These are phyloP conservation scores for Atethmia centrago DNA, from an alignment of 2,888 invertebrate genomes.

Conservation along the genomic window DNA sequence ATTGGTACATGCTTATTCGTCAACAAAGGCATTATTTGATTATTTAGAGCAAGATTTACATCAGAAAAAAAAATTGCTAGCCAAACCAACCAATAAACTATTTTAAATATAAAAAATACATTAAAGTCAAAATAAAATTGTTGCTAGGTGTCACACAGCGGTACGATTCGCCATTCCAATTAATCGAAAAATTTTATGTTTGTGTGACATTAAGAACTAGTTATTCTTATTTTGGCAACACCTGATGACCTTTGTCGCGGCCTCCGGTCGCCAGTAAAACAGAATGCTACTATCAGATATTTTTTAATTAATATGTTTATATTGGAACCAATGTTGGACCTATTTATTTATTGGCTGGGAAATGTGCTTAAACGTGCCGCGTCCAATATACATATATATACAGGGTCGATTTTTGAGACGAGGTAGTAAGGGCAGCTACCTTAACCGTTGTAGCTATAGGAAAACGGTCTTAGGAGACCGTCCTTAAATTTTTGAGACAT, in stretches of 20 bases:
- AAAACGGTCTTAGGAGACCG: too few species aligned
- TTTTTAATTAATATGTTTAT: constrained; percentile 48
- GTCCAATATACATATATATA: too few species aligned
- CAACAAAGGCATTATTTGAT: not conserved
- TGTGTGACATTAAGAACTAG: constrained; percentile 85
- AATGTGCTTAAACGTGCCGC: constrained; percentile 1
- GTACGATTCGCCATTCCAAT: constrained; percentile 48
- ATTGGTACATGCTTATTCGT: not conserved
- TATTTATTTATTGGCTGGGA: constrained; percentile 19
- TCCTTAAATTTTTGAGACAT: too few species aligned
- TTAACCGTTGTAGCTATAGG: too few species aligned
- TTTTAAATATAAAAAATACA: constrained; percentile 35
- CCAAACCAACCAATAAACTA: not conserved
- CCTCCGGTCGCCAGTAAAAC: constrained; percentile 64
- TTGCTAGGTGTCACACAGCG: constrained; percentile 74
- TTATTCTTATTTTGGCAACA: constrained; percentile 79
- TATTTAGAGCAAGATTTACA: not conserved
- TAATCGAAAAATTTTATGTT: constrained; percentile 51
- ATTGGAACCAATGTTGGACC: constrained; percentile 45
- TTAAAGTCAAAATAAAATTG: constrained; percentile 39
- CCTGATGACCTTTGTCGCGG: constrained; percentile 82
- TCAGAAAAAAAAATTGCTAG: not conserved
- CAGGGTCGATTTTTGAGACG: too few species aligned
- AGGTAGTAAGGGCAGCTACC: too few species aligned
- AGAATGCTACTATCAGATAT: constrained; percentile 46